Conservation (phyloP, 2,113 vertebrate species). For the Anhinga rufa region DNA sequence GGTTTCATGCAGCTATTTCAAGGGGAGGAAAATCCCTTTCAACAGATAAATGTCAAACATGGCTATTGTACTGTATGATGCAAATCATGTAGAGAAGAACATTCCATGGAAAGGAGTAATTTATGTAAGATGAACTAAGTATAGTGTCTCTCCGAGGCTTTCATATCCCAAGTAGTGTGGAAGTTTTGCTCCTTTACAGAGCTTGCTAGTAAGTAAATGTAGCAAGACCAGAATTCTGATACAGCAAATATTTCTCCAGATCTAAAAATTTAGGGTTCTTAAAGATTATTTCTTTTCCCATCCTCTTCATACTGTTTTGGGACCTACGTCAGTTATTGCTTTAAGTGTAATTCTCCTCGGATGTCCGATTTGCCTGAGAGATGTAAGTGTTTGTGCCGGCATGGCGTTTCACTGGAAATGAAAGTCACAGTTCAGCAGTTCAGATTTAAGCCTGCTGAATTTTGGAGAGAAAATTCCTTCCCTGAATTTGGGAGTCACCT, state of each 20-base stretch:
- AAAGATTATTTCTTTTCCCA: not conserved
- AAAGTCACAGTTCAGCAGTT: conserved; percentile 22
- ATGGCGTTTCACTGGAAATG: not conserved
- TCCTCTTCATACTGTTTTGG: not conserved
- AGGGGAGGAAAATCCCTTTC: not conserved
- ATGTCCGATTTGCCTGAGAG: not conserved
- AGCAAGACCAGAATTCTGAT: not conserved
- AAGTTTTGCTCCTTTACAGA: not conserved
- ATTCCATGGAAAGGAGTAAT: not conserved
- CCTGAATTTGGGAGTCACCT: conserved; percentile 1
- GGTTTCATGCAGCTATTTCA: not conserved
- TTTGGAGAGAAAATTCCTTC: conserved; percentile 35
- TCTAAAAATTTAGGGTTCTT: not conserved
- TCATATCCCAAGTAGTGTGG: not conserved
- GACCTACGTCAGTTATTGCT: not conserved
- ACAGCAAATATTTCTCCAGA: not conserved
- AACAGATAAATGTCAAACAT: not conserved
- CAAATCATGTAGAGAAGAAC: not conserved
- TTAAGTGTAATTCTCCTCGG: not conserved
- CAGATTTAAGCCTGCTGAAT: not conserved
- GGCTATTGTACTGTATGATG: not conserved
- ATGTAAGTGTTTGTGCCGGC: not conserved
- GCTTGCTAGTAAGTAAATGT: not conserved
- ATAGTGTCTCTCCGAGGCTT: not conserved
- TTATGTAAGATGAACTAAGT: not conserved